Evolutionary conservation across 2,797 vertebrate species (phyloP).

Genomic region (Periophthalmus magnuspinnatus): DNA sequence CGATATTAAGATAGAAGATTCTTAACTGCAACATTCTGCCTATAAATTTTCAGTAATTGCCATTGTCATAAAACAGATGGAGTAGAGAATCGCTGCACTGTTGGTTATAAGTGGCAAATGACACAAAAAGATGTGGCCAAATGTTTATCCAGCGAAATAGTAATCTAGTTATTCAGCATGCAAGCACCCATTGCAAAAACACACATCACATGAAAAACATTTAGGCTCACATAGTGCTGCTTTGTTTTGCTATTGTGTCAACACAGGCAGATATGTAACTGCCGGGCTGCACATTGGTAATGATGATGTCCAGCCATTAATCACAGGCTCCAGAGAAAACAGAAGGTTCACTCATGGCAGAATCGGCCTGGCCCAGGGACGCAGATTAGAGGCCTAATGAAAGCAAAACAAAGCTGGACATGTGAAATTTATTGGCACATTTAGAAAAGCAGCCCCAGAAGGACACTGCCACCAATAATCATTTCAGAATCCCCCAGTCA

Average conservation of each 20-base stretch:
- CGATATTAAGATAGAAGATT: slow-evolving; percentile 33
- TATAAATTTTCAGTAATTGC: slow-evolving; percentile 16
- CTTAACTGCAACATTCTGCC: slow-evolving; percentile 4
- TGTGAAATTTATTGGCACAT: slow-evolving; percentile 86
- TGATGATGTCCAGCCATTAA: slow-evolving; percentile 79
- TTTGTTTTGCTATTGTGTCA: slow-evolving; percentile 57
- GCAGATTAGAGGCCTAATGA: slow-evolving; percentile 83
- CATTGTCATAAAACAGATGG: slow-evolving; percentile 6
- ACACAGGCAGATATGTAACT: slow-evolving; percentile 74
- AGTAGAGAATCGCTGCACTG: neutral
- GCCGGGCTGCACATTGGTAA: slow-evolving; percentile 58
- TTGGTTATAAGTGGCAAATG: neutral
- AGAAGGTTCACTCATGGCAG: slow-evolving; percentile 76
- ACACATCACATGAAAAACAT: slow-evolving; percentile 15
- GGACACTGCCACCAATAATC: slow-evolving; percentile 81
- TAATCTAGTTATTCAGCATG: slow-evolving; percentile 12
- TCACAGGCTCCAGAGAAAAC: slow-evolving; percentile 79
- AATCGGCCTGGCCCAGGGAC: slow-evolving; percentile 72
- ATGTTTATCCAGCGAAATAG: slow-evolving; percentile 5
- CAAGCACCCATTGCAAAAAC: slow-evolving; percentile 9
- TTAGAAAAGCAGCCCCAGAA: slow-evolving; percentile 78
- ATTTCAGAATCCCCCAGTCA: slow-evolving; percentile 76
- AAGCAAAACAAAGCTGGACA: slow-evolving; percentile 87
- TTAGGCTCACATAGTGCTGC: slow-evolving; percentile 19
- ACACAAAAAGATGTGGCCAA: slow-evolving; percentile 14